Evolutionary conservation across 2,888 invertebrate genomes (phyloP).

Genomic region (Spatulosminthurus flaviceps): DNA sequence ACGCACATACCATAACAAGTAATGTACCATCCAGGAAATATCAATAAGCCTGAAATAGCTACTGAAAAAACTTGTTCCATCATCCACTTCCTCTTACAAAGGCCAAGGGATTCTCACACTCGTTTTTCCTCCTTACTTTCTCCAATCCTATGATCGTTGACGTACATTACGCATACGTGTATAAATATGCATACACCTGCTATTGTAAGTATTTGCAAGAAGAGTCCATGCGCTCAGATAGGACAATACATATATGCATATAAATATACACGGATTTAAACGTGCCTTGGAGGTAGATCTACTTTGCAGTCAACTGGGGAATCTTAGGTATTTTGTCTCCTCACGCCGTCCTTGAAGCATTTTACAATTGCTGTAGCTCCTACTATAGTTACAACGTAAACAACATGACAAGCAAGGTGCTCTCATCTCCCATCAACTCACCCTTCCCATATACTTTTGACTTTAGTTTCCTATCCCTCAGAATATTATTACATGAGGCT

Average conservation of each 20-base stretch:
- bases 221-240: background rate
- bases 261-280: background rate
- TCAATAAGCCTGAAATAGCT: slow-evolving; percentile 10
- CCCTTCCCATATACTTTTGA: background rate
- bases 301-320: slow-evolving; percentile 39
- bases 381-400: background rate
- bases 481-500: slow-evolving; percentile 5
- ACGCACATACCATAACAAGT: background rate
- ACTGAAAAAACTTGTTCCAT: background rate
- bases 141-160: no score
- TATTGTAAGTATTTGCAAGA: no score
- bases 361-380: background rate
- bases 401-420: slow-evolving; percentile 2
- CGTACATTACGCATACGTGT: no score
- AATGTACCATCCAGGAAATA: slow-evolving; percentile 19
- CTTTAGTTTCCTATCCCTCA: background rate
- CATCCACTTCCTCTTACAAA: slow-evolving; percentile 2
- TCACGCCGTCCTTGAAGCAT: background rate
- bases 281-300: slow-evolving; percentile 30
- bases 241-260: background rate
- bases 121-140: no score
- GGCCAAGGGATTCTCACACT: background rate
- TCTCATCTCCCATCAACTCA: background rate
- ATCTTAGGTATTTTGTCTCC: slow-evolving; percentile 2
- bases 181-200: no score